Percentiles rank a stretch among this genome's conserved stretches.
phyloP scores from a whole-genome alignment of 1,140 invertebrate genomes.

The fruit fly (Drosophila melanogaster) region DNA sequence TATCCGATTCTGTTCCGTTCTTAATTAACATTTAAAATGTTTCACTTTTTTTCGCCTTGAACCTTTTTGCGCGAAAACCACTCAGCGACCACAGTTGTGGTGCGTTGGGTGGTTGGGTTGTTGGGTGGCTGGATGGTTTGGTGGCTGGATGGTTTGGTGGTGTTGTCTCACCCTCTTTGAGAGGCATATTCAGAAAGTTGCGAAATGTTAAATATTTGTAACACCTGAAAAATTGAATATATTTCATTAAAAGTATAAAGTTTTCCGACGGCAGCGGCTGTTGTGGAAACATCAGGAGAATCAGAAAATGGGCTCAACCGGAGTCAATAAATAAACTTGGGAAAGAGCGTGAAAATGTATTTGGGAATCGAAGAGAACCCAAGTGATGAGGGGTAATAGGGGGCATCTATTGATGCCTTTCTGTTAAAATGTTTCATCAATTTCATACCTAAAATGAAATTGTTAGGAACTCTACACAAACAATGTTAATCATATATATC shows the following conservation, averaged over 20 bases:
- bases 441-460: not conserved
- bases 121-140: not conserved
- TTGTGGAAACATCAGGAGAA: not conserved
- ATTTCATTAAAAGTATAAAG: conserved; percentile 80
- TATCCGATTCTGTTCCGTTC: conserved; percentile 45
- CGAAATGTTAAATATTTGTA: conserved; percentile 75
- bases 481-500: not conserved
- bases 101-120: not conserved
- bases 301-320: conserved; percentile 8
- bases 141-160: not conserved
- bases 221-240: conserved; percentile 82
- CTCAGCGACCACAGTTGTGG: conserved; percentile 27
- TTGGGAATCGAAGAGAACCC: conserved; percentile 2
- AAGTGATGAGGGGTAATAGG: not conserved
- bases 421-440: too few species aligned
- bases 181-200: conserved; percentile 42
- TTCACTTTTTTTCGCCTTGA: conserved; percentile 43
- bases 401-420: too few species aligned
- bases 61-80: conserved; percentile 33
- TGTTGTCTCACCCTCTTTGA: not conserved
- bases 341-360: conserved; percentile 68
- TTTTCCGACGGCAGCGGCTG: conserved; percentile 51
- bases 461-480: too few species aligned
- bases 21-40: conserved; percentile 78
- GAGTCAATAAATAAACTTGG: conserved; percentile 80